Conservation (phyloP, 2,797 vertebrate species). For the Novumbra hubbsi region DNA sequence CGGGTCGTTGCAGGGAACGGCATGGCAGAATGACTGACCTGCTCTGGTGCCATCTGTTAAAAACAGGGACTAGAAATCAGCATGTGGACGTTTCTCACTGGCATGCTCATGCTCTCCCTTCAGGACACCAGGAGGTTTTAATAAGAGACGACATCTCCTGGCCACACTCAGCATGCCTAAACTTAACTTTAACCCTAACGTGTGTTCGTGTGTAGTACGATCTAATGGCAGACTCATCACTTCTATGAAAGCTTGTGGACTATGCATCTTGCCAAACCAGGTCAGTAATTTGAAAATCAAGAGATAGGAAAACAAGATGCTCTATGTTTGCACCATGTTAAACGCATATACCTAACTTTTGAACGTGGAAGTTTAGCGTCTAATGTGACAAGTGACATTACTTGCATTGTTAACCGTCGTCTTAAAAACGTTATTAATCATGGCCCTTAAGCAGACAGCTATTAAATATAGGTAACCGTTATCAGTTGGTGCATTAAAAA, state of each 20-base stretch:
- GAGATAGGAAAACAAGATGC: not conserved
- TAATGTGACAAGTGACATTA: not conserved
- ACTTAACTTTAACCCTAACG: not conserved
- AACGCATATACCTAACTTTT: not conserved
- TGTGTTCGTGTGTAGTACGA: not conserved
- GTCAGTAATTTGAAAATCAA: not conserved
- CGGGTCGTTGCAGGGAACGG: not conserved
- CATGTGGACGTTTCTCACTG: not conserved
- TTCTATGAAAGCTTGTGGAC: not conserved
- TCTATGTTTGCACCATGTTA: not conserved
- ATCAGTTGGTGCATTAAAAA: not conserved
- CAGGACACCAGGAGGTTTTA: not conserved
- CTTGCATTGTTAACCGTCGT: not conserved
- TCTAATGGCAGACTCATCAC: not conserved
- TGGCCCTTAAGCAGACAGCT: not conserved
- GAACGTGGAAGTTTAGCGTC: not conserved
- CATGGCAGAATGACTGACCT: not conserved
- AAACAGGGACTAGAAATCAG: conserved; percentile 9
- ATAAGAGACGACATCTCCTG: not conserved
- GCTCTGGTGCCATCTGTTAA: not conserved
- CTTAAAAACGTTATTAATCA: not conserved
- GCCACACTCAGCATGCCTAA: not conserved
- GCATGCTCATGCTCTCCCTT: not conserved
- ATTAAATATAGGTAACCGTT: too few species aligned
- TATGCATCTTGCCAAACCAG: conserved; percentile 2